Evolutionary conservation across 2,797 vertebrate species (phyloP), one percentile per base, ranked within the genome.

Genomic region (Sebastes baramenuke): DNA sequence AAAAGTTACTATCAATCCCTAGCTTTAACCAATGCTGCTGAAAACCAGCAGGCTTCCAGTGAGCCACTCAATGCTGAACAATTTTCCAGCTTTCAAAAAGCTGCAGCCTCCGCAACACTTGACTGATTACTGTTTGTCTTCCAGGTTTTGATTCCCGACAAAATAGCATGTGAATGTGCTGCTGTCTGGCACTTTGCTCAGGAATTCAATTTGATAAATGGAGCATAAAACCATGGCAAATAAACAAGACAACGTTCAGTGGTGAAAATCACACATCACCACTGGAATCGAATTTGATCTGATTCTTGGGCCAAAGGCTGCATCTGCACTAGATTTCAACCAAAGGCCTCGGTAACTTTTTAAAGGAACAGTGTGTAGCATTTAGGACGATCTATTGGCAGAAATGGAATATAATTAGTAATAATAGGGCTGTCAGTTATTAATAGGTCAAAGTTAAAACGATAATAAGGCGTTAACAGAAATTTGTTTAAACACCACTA

Each of bases 121-220:
- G 69, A 77, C 60, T 88, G 82, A 87, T 76, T 80, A 68, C 61
- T 49, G 52, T 74, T 86, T 87, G 80, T 90, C 81, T 87, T 75
- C 70, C 67, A 79, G 75, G 60, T 87, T 87, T 81, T 87, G 72
- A 78, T 86, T 85, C 82, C 83, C 81, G 61, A 88, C 84, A 78
- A 70, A 87, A 49, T 20, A 70, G 59, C 75, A 65, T 78, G 67
- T 82, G 75, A 85, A 85, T 72, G 46, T 60, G 29, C 27, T 13
- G 14, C 74, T 71, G 55, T 71, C 85, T 82, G 83, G 64, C 77
- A 46, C 54, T 59, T 75, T 82, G 70, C 60, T 70, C 3, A 2
- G 55, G 70, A 77, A 55, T 67, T 75, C 30, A 18, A 29, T 84
- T 84, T 77, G 61, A 84, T 77, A 85, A 86, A 87, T 73, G 64